Conservation (phyloP, 2,113 vertebrate species). For the Penelope pileata region DNA sequence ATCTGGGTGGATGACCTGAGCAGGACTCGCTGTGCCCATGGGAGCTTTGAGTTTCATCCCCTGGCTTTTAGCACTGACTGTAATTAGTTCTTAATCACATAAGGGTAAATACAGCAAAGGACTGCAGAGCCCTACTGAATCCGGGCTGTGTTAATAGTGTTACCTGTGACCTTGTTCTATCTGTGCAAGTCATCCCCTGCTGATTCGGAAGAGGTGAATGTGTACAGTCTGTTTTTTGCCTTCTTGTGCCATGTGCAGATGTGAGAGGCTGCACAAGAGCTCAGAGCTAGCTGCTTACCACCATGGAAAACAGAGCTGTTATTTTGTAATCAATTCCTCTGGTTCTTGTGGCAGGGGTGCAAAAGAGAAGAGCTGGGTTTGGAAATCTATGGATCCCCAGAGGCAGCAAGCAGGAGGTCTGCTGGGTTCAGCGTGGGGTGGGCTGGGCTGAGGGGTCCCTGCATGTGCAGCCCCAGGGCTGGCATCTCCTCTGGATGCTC, state of each 20-base stretch:
- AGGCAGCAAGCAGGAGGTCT: background rate
- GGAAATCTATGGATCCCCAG: background rate
- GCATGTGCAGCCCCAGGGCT: background rate
- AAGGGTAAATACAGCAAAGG: background rate
- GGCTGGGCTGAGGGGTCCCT: background rate
- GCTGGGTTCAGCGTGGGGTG: background rate
- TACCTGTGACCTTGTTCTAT: background rate
- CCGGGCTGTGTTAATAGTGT: background rate
- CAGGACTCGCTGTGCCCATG: background rate
- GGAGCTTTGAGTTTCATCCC: background rate
- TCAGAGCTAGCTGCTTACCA: background rate
- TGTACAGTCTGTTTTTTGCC: rapidly evolving
- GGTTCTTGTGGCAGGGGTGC: no score
- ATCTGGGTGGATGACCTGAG: background rate
- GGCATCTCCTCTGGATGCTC: background rate
- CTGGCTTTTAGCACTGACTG: background rate
- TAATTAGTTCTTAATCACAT: background rate
- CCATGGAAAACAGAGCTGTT: background rate
- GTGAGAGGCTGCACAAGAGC: background rate
- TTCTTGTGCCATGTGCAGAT: rapidly evolving
- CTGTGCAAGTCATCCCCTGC: background rate
- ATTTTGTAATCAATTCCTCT: no score
- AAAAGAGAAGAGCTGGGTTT: no score
- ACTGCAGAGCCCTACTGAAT: background rate
- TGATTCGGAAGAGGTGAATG: background rate